Evolutionary conservation across 1,140 invertebrate species (phyloP).

Genomic region (Psilanteris sp.): DNA sequence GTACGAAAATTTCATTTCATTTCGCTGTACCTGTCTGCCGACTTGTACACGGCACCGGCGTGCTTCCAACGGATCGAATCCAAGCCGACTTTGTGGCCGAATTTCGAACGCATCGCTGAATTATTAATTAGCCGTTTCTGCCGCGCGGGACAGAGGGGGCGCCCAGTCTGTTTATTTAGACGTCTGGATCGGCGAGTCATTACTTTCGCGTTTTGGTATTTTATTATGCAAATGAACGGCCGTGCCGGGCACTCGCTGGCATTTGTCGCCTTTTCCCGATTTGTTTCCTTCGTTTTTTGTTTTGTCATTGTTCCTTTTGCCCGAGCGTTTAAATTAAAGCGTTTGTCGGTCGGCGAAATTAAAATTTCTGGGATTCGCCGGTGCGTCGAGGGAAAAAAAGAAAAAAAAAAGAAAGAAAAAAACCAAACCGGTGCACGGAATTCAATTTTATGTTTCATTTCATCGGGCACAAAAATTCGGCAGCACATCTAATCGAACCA

Average conservation of each 20-base stretch:
- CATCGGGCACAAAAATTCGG: slow-evolving; percentile 26
- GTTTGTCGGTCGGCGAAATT: slow-evolving; percentile 7
- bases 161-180: slow-evolving; percentile 33
- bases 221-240: slow-evolving; percentile 34
- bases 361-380: slow-evolving; percentile 24
- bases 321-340: slow-evolving; percentile 5
- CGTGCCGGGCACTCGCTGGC: no score
- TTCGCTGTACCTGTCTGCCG: slow-evolving; percentile 16
- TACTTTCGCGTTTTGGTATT: slow-evolving; percentile 3
- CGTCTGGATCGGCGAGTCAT: slow-evolving; percentile 17
- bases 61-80: slow-evolving; percentile 30
- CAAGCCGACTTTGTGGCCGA: slow-evolving; percentile 34
- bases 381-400: background rate
- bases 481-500: slow-evolving; percentile 38
- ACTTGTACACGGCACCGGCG: background rate
- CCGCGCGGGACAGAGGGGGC: background rate
- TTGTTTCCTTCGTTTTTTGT: background rate
- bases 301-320: slow-evolving; percentile 4
- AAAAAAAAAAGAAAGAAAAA: background rate
- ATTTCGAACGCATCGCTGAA: slow-evolving; percentile 35
- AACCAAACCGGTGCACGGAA: slow-evolving; percentile 1
- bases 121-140: slow-evolving; percentile 41
- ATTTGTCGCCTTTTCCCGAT: no score
- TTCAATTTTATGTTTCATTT: slow-evolving; percentile 53
- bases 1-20: slow-evolving; percentile 62